Evolutionary conservation across 2,113 vertebrate species (phyloP).

Genomic region (Nyctereutes procyonoides): DNA sequence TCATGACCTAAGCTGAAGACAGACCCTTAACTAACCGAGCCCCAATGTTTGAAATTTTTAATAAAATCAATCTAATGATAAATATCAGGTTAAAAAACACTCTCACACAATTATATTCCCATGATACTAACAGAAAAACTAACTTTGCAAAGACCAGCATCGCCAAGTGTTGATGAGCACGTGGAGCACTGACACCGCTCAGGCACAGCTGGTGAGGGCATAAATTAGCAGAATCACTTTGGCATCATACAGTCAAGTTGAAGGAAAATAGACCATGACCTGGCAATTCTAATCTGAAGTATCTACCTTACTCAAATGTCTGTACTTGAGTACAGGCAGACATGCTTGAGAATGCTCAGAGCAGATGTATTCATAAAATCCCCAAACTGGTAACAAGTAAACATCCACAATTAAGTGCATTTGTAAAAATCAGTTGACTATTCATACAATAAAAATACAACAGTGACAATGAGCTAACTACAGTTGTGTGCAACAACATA

Average conservation of each 20-base stretch:
- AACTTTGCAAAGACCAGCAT: background rate
- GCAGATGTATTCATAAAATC: background rate
- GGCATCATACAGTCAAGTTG: background rate
- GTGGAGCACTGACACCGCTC: background rate
- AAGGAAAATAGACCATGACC: background rate
- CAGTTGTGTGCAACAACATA: background rate
- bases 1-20: too few species aligned
- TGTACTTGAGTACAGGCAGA: background rate
- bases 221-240: background rate
- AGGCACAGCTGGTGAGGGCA: background rate
- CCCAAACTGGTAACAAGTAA: background rate
- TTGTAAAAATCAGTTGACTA: background rate
- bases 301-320: background rate
- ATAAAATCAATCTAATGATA: background rate
- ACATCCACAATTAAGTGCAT: background rate
- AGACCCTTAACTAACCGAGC: too few species aligned
- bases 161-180: background rate
- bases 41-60: too few species aligned
- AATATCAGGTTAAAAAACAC: background rate
- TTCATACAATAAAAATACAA: background rate
- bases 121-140: background rate
- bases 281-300: background rate
- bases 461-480: background rate
- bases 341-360: background rate
- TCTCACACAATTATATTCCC: background rate